Evolutionary conservation across 2,113 vertebrate species (phyloP).

Genomic region (Miniopterus natalensis): DNA sequence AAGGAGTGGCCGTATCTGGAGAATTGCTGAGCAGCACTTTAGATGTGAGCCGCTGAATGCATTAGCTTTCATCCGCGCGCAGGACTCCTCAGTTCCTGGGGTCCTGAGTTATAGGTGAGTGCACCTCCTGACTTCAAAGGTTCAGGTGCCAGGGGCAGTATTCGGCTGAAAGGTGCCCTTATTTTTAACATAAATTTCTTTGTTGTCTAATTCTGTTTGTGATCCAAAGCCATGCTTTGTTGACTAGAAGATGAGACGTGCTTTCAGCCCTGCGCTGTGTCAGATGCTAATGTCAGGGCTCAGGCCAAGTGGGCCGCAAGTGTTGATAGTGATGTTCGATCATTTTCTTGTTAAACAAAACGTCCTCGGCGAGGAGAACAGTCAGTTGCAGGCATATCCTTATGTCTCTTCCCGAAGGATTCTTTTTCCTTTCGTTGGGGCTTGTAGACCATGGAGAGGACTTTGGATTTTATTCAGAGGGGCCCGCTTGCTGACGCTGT

Average conservation of each 20-base stretch:
- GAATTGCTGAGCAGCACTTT: background rate
- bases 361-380: conserved; percentile 12
- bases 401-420: background rate
- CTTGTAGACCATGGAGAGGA: no score
- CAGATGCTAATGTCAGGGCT: background rate
- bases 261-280: background rate
- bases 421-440: background rate
- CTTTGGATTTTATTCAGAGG: no score
- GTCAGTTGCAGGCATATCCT: background rate
- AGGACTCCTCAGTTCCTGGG: background rate
- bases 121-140: background rate
- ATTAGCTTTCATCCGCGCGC: background rate
- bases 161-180: background rate
- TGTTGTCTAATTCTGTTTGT: background rate
- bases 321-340: background rate
- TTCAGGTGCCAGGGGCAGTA: background rate
- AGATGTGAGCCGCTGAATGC: background rate
- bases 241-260: background rate
- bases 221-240: conserved; percentile 6
- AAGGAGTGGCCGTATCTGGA: background rate
- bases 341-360: background rate
- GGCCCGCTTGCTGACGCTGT: no score
- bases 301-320: background rate
- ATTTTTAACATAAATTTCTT: conserved; percentile 6
- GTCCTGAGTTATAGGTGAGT: background rate